Conservation (phyloP, 2,888 invertebrate genomes). For the Amaurobius ferox region DNA sequence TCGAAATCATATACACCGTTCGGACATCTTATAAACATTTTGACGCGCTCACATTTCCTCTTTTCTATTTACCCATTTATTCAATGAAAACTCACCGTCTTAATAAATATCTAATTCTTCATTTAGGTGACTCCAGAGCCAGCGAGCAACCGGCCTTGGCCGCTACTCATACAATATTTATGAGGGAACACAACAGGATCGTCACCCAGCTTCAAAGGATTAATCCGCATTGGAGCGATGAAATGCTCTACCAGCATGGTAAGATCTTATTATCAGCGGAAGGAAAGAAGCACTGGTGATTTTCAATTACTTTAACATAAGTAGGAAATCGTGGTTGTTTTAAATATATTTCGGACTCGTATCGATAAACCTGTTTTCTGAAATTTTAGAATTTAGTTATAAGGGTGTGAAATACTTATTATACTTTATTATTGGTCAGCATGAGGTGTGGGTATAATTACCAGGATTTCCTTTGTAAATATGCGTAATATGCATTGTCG, state of each 20-base stretch:
- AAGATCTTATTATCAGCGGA: not conserved
- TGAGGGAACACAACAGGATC: conserved; percentile 92
- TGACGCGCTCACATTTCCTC: not conserved
- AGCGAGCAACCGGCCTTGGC: conserved; percentile 95
- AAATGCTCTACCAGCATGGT: conserved; percentile 77
- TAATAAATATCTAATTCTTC: conserved; percentile 14
- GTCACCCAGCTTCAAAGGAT: conserved; percentile 83
- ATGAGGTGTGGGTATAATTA: too few relatives aligned
- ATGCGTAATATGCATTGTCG: too few relatives aligned
- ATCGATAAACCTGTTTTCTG: too few relatives aligned
- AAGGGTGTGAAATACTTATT: too few relatives aligned
- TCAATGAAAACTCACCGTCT: not conserved
- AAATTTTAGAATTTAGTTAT: too few relatives aligned
- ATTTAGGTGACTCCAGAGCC: conserved; percentile 86
- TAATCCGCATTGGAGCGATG: conserved; percentile 78
- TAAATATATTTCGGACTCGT: too few relatives aligned
- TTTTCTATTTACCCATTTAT: not conserved
- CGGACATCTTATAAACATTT: not conserved
- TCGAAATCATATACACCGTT: not conserved
- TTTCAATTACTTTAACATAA: not conserved
- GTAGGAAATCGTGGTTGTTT: not conserved
- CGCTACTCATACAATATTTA: conserved; percentile 90
- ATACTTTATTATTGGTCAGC: too few relatives aligned
- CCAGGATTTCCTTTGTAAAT: too few relatives aligned
- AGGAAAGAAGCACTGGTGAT: not conserved